Conservation (phyloP, 2,797 vertebrate species). For the Clamator glandarius region DNA sequence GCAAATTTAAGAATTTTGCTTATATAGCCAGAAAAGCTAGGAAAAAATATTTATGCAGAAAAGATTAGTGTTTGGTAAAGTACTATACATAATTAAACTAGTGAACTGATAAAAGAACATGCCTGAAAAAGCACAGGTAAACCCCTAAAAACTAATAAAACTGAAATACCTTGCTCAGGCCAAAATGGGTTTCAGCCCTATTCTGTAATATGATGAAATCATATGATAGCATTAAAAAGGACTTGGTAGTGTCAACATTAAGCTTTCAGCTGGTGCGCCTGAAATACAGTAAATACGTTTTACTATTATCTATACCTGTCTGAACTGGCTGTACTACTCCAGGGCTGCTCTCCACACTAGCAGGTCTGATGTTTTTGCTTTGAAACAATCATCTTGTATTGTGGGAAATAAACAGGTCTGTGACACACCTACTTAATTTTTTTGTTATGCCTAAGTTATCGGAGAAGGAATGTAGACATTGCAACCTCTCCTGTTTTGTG, state of each 20-base stretch:
- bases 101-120: background rate
- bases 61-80: background rate
- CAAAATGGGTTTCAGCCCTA: background rate
- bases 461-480: background rate
- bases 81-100: background rate
- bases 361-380: conserved; percentile 11
- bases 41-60: background rate
- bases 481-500: conserved; percentile 12
- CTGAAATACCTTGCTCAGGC: background rate
- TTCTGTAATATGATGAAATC: background rate
- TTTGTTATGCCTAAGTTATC: background rate
- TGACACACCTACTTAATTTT: background rate
- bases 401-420: background rate
- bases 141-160: background rate
- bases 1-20: background rate
- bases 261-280: background rate
- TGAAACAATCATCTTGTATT: background rate
- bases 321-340: conserved; percentile 10
- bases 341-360: background rate
- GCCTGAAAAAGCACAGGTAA: background rate
- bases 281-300: conserved; percentile 18
- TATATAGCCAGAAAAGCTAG: background rate
- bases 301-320: conserved; percentile 27
- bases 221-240: background rate
- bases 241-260: background rate